Conservation (phyloP, 2,113 vertebrate species). For the Laticauda colubrina region DNA sequence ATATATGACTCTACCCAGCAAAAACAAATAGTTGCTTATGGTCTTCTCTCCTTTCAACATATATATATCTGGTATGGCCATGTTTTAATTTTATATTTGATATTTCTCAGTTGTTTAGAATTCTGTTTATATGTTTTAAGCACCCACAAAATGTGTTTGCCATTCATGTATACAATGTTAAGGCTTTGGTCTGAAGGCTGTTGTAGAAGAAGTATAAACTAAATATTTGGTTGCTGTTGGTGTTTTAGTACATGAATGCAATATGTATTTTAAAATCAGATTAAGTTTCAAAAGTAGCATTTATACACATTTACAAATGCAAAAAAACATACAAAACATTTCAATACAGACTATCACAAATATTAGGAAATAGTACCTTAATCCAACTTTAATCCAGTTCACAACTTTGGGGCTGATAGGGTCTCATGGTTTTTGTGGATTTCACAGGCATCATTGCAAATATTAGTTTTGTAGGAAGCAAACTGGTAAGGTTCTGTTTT, state of each 20-base stretch:
- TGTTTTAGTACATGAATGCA: neutral
- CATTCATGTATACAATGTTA: neutral
- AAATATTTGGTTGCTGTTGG: neutral
- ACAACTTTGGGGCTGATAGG: neutral
- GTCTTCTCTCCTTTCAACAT: neutral
- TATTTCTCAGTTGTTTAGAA: neutral
- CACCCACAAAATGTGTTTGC: accelerated
- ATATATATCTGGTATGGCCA: neutral
- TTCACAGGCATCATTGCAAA: neutral
- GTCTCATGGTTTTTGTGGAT: neutral
- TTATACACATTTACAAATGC: neutral
- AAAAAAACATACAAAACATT: neutral
- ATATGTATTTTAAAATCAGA: neutral
- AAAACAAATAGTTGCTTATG: neutral
- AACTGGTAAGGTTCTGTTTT: neutral
- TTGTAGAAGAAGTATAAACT: neutral
- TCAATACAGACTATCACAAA: neutral
- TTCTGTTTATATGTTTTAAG: neutral
- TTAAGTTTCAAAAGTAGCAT: accelerated
- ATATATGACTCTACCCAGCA: neutral
- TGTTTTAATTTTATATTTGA: neutral
- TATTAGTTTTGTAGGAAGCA: neutral
- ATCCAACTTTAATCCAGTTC: too few relatives aligned
- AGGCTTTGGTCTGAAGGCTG: neutral
- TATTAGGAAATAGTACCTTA: neutral